These are phyloP conservation scores for Gryllus longicercus DNA, from an alignment of 2,888 invertebrate species.

Conservation along the genomic window DNA sequence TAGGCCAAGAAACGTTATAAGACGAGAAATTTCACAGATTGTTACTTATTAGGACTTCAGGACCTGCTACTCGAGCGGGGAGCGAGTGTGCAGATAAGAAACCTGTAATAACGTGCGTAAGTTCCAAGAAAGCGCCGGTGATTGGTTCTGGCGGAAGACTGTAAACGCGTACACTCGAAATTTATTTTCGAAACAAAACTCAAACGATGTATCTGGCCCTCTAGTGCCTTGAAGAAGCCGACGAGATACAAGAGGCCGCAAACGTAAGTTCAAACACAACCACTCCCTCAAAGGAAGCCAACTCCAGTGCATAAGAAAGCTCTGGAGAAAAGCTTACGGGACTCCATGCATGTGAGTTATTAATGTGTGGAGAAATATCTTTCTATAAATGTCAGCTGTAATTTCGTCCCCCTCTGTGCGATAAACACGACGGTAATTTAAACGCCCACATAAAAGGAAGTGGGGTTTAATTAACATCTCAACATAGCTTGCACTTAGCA, in stretches of 20 bases:
- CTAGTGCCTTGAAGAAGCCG: too few species aligned
- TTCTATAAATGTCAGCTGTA: neutral
- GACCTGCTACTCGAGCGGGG: neutral
- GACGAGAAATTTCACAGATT: constrained; percentile 17
- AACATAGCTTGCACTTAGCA: neutral
- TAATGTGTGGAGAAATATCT: neutral
- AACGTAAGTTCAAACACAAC: too few species aligned
- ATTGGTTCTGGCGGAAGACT: neutral
- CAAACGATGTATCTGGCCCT: neutral
- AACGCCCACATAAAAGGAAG: neutral
- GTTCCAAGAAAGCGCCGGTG: neutral
- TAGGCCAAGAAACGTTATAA: neutral
- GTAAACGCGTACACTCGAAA: neutral
- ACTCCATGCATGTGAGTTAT: neutral
- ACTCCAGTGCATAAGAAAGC: too few species aligned
- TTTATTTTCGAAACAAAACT: constrained; percentile 8
- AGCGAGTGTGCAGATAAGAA: neutral
- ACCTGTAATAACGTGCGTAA: neutral
- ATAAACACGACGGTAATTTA: neutral
- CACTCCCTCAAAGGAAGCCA: too few species aligned
- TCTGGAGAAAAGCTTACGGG: too few species aligned
- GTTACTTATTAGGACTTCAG: neutral
- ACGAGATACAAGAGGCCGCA: too few species aligned
- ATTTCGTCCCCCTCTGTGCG: neutral
- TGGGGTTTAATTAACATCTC: constrained; percentile 17